A percentile compares a stretch with the other conserved stretches of the same genome.
These are phyloP conservation scores for Donacobius atricapilla DNA, from an alignment of 2,113 vertebrate species.

Conservation along the genomic window DNA sequence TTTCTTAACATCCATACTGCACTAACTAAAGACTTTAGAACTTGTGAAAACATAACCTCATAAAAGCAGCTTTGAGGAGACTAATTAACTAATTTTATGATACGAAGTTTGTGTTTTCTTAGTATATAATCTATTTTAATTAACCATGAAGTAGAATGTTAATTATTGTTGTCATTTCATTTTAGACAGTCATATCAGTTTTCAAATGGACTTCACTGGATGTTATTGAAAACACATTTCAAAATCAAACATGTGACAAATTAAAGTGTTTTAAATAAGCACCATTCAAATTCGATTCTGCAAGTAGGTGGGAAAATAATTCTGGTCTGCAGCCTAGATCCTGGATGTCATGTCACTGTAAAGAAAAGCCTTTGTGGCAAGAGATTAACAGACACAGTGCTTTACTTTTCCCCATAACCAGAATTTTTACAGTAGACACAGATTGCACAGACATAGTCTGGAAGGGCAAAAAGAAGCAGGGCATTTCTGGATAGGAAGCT, in stretches of 20 bases:
- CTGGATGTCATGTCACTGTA: conserved; percentile 3
- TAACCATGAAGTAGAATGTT: conserved; percentile 38
- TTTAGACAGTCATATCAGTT: conserved; percentile 41
- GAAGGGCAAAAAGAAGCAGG: neutral
- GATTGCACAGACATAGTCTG: neutral
- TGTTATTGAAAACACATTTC: conserved; percentile 48
- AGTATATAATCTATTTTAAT: conserved; percentile 48
- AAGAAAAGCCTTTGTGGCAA: conserved; percentile 17
- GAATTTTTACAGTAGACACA: conserved; percentile 24
- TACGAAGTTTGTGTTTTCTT: conserved; percentile 21
- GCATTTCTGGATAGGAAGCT: conserved; percentile 50
- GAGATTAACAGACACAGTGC: conserved; percentile 28
- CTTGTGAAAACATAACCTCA: neutral
- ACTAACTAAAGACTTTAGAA: neutral
- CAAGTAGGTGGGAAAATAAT: conserved; percentile 18
- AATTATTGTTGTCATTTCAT: conserved; percentile 55
- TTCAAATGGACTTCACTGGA: conserved; percentile 42
- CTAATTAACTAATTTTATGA: conserved; percentile 15
- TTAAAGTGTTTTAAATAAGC: conserved; percentile 39
- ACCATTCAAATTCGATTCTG: neutral
- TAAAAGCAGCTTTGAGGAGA: neutral
- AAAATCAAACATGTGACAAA: conserved; percentile 49
- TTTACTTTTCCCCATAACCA: conserved; percentile 19
- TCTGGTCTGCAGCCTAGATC: conserved; percentile 12
- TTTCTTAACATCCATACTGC: neutral